These are phyloP conservation scores for Clanis bilineata DNA, from an alignment of 2,888 invertebrate genomes.

Conservation along the genomic window DNA sequence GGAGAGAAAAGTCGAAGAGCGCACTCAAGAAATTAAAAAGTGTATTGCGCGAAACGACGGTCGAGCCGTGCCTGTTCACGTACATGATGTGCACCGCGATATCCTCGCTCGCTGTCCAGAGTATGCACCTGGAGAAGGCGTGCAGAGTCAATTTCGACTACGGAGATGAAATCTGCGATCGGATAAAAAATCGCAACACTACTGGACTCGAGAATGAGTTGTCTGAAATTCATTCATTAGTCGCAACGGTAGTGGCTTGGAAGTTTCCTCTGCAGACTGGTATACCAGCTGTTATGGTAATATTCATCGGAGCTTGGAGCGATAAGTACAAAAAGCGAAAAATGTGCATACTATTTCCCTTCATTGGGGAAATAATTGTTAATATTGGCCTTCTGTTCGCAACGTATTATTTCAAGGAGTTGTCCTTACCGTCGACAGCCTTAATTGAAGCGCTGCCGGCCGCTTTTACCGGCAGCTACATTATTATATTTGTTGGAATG, in stretches of 20 bases:
- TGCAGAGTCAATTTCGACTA: conserved; percentile 79
- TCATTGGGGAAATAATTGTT: conserved; percentile 79
- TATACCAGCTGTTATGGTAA: conserved; percentile 80
- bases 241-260: conserved; percentile 80
- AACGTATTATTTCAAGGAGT: conserved; percentile 79
- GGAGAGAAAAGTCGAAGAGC: conserved; percentile 61
- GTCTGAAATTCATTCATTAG: conserved; percentile 71
- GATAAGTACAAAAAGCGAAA: conserved; percentile 83
- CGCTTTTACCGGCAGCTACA: conserved; percentile 83
- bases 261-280: conserved; percentile 83
- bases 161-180: conserved; percentile 78
- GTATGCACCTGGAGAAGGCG: conserved; percentile 83
- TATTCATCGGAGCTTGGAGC: conserved; percentile 84
- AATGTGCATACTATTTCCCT: conserved; percentile 81
- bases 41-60: conserved; percentile 74
- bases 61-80: conserved; percentile 85
- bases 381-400: conserved; percentile 79
- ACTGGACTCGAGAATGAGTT: conserved; percentile 67
- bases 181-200: conserved; percentile 65
- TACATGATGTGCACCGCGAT: conserved; percentile 85
- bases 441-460: conserved; percentile 82
- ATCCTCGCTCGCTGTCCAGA: conserved; percentile 83
- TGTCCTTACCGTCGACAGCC: conserved; percentile 75
- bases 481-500: conserved; percentile 83
- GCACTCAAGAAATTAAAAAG: conserved; percentile 61